Conservation (phyloP, 1,140 invertebrate species). For the Pomacea maculata region DNA sequence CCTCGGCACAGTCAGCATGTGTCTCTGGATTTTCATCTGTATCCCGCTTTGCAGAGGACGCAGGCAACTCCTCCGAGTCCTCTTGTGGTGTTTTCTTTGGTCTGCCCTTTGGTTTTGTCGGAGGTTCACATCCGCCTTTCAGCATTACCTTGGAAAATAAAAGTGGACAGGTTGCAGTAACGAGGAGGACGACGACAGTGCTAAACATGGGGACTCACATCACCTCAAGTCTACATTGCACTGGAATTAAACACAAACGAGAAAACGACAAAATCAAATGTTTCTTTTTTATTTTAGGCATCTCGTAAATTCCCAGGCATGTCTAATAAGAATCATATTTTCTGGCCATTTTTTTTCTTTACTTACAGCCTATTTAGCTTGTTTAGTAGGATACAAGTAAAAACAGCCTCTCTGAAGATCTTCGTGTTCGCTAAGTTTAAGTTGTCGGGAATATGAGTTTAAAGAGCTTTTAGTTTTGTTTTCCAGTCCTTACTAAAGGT, state of each 20-base stretch:
- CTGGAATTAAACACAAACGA: too few species aligned
- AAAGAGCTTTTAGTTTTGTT: background rate
- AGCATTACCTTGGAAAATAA: constrained; percentile 59
- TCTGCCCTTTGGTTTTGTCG: constrained; percentile 67
- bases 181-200: constrained; percentile 17
- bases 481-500: background rate
- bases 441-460: background rate
- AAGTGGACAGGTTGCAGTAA: background rate
- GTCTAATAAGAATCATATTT: too few species aligned
- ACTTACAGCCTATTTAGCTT: too few species aligned
- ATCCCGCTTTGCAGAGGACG: background rate
- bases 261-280: too few species aligned
- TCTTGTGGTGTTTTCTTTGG: constrained; percentile 59
- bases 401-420: too few species aligned
- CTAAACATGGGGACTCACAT: background rate
- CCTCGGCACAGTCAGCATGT: too few species aligned
- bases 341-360: too few species aligned
- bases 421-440: background rate
- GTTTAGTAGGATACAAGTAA: too few species aligned
- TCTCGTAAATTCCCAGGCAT: too few species aligned
- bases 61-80: constrained; percentile 11
- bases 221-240: too few species aligned
- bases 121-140: constrained; percentile 63
- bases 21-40: background rate
- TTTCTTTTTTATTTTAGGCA: too few species aligned